These are phyloP conservation scores for Drosophila ustulata DNA, from an alignment of 2,888 invertebrate genomes.

Conservation along the genomic window DNA sequence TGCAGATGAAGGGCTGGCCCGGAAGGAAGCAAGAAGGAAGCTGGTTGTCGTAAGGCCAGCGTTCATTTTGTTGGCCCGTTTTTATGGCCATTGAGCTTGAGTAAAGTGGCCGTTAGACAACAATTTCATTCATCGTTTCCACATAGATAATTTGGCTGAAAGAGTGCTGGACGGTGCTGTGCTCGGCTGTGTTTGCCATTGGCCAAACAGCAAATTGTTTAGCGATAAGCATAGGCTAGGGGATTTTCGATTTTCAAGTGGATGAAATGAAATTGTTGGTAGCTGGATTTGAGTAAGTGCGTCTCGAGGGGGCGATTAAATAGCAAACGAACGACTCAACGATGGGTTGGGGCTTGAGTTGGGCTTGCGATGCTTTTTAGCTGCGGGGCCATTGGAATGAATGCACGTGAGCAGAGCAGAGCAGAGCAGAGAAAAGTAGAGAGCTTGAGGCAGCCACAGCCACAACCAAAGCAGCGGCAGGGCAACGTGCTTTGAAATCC, in stretches of 20 bases:
- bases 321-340: neutral
- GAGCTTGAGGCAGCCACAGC: conserved; percentile 1
- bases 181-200: conserved; percentile 12
- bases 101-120: conserved; percentile 11
- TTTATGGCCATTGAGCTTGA: conserved; percentile 24
- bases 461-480: neutral
- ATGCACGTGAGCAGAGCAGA: conserved; percentile 11
- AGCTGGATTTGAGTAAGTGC: conserved; percentile 1
- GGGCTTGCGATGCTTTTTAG: conserved; percentile 2
- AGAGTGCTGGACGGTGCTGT: neutral
- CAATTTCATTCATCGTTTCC: conserved; percentile 49
- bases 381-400: conserved; percentile 29
- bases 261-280: conserved; percentile 42
- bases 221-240: conserved; percentile 53
- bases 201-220: conserved; percentile 45
- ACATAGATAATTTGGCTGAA: conserved; percentile 51
- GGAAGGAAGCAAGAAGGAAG: neutral
- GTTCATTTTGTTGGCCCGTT: conserved; percentile 9
- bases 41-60: neutral
- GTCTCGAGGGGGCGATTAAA: conserved; percentile 18
- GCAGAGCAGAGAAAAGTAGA: conserved; percentile 1
- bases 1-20: neutral
- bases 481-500: conserved; percentile 38
- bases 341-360: conserved; percentile 3
- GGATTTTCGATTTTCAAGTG: conserved; percentile 52